Base-by-base conservation (phyloP, 2,888 invertebrate species). In the Zelleria hepariella region DNA sequence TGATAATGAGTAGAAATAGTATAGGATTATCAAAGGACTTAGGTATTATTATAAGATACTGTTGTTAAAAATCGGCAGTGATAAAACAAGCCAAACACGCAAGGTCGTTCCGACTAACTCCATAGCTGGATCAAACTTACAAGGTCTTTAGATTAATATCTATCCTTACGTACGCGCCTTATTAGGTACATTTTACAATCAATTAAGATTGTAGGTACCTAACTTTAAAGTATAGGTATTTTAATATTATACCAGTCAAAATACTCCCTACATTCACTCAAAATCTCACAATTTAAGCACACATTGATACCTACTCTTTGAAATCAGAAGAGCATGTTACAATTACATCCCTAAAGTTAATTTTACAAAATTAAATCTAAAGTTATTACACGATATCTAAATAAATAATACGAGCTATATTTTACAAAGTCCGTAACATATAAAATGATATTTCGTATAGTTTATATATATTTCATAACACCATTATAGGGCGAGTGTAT, bases 21-120 rank as follows among this genome's bases (percentile, higher is more conserved):
- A 84, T 82, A 85, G 79, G 71, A 84, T 78, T 88, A 87, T 87
- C 84, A 88, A 88, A 88, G 79, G 75, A 76, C 84, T 86, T 79
- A 80, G 73, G 10, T 25, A 25, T 21, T 78, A 76, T 77, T 73
- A 70, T 72, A 72, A 58, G 8, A 20, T 59, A 71, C 73, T 74
- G 78, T 80, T 80, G 78, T 78, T 81, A 77, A 76, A 76, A 79
- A 83, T 75, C 80, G 88, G 88, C 88, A 88, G 88, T 88, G 87
- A 82, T 81, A 77, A 77, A 78, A 76, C 74, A 87, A 86, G 86
- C 85, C 78, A 74, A 77, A 27, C 25, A 53, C 24, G 21, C 23
- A 49, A n/a, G 18, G 20, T 8, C 18, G 18, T 49, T 49, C 49
- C 18, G 49, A 49, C 21, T 10, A 20, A 49, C 21, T 21, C 49